Percentiles rank a stretch among this genome's conserved stretches.
Evolutionary conservation across 2,113 vertebrate genomes (phyloP).

Genomic region (Eublepharis macularius): DNA sequence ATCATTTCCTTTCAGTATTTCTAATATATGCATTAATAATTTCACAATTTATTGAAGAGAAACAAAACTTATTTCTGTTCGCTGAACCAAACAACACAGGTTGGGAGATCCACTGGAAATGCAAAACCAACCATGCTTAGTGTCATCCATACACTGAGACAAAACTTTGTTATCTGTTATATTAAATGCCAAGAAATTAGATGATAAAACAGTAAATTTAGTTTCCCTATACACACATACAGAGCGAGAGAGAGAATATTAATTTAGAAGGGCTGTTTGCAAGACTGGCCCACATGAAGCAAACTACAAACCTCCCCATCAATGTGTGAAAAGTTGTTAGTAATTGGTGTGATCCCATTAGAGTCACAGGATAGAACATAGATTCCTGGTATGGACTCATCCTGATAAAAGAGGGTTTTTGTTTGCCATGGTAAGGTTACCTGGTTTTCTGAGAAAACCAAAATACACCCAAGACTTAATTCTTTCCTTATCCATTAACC

Average conservation of each 20-base stretch:
- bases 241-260: neutral
- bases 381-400: neutral
- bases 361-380: neutral
- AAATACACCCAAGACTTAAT: neutral
- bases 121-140: neutral
- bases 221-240: neutral
- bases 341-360: neutral
- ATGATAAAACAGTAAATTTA: no score
- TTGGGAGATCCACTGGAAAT: neutral
- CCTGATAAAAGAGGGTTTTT: neutral
- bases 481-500: neutral
- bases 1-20: neutral
- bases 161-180: no score
- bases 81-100: neutral
- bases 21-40: no score
- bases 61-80: neutral
- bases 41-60: neutral
- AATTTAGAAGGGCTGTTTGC: neutral
- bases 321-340: neutral
- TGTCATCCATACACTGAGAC: neutral
- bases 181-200: no score
- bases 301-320: neutral
- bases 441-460: neutral
- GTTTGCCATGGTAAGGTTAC: neutral
- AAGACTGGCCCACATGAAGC: neutral